A percentile compares a stretch with the other conserved stretches of the same genome.
Conservation (phyloP, 2,888 invertebrate genomes). For the Nezara viridula region DNA sequence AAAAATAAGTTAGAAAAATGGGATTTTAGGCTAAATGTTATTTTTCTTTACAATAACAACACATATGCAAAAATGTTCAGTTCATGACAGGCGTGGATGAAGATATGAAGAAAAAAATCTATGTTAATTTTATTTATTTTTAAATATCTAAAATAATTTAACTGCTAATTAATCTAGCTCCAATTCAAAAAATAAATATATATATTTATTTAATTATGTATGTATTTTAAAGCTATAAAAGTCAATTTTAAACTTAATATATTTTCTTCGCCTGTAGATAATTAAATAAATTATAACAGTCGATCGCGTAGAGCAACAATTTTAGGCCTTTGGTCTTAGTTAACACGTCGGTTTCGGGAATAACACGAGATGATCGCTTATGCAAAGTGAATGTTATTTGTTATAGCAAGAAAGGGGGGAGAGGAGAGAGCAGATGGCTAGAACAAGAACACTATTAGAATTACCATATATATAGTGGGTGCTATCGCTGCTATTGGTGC, state of each 20-base stretch:
- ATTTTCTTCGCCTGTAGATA: neutral
- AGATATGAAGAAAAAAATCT: too few species aligned
- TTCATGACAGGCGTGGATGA: too few species aligned
- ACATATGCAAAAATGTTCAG: too few species aligned
- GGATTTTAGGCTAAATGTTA: too few species aligned
- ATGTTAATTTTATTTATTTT: too few species aligned
- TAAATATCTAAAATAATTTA: too few species aligned
- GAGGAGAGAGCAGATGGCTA: slow-evolving; percentile 1
- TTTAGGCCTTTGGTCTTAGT: neutral
- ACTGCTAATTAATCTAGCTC: too few species aligned
- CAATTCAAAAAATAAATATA: too few species aligned
- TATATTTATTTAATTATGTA: too few species aligned
- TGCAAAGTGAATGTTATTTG: slow-evolving; percentile 30
- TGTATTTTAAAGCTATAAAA: too few species aligned
- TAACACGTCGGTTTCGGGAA: neutral
- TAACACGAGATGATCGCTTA: slow-evolving; percentile 2
- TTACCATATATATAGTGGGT: slow-evolving; percentile 39
- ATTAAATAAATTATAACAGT: neutral
- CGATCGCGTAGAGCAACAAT: neutral
- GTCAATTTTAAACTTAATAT: neutral
- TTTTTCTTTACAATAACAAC: too few species aligned
- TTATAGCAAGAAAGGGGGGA: neutral
- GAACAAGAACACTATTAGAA: slow-evolving; percentile 37
- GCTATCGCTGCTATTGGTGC: neutral
- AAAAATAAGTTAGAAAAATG: too few species aligned